Conservation (phyloP, 2,113 vertebrate species). For the Chlorodrepanis virens region DNA sequence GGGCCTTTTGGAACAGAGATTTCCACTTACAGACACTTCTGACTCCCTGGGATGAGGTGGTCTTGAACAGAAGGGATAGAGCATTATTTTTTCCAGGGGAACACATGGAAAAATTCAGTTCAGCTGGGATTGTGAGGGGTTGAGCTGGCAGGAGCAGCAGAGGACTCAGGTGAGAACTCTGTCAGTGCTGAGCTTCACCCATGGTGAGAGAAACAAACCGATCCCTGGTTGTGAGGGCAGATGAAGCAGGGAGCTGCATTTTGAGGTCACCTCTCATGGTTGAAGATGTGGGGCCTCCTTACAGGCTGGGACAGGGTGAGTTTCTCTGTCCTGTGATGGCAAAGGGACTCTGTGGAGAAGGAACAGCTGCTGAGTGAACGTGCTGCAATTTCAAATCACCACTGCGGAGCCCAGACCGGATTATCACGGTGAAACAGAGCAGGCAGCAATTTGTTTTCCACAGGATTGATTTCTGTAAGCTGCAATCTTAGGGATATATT, state of each 20-base stretch:
- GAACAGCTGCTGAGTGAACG: neutral
- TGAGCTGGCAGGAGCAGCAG: neutral
- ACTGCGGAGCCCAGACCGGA: neutral
- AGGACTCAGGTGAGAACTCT: neutral
- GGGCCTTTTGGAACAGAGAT: neutral
- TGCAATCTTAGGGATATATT: neutral
- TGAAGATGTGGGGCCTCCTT: neutral
- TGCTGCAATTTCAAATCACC: neutral
- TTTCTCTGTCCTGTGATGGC: neutral
- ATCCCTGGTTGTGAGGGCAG: fast-evolving
- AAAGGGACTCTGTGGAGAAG: neutral
- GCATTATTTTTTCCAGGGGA: neutral
- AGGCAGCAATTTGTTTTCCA: neutral
- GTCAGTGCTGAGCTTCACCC: neutral
- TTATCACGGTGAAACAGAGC: neutral
- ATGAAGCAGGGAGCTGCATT: neutral
- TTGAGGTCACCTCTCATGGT: neutral
- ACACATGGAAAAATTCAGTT: neutral
- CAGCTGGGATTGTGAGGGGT: neutral
- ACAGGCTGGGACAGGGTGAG: fast-evolving
- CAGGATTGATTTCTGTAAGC: neutral
- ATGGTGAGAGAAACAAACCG: neutral
- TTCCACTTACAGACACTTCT: neutral
- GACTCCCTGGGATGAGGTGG: neutral
- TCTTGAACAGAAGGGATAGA: neutral